These are phyloP conservation scores for Gracilinanus agilis DNA, from an alignment of 2,113 vertebrate genomes.

Conservation along the genomic window DNA sequence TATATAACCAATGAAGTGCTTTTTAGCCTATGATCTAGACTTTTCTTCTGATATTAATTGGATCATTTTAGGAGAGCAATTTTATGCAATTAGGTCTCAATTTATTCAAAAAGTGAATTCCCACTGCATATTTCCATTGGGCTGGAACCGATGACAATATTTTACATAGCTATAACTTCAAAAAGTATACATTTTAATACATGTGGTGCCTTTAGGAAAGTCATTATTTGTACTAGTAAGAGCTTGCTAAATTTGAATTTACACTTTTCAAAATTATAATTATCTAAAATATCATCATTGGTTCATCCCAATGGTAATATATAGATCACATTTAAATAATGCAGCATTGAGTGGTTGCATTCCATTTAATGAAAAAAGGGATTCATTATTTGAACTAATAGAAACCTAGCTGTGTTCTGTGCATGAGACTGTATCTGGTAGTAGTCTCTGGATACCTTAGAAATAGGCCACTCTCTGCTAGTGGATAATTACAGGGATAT, in stretches of 20 bases:
- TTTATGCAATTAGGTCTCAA: background rate
- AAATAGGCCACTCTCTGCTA: background rate
- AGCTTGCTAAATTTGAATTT: background rate
- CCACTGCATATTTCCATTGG: background rate
- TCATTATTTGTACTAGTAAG: background rate
- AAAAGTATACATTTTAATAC: background rate
- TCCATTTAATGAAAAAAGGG: background rate
- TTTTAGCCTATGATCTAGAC: slow-evolving; percentile 63
- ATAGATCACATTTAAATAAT: background rate
- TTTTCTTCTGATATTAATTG: slow-evolving; percentile 65
- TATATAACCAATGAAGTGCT: slow-evolving; percentile 64
- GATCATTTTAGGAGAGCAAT: slow-evolving; percentile 4
- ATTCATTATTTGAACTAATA: background rate
- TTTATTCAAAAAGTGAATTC: background rate
- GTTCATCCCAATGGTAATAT: background rate
- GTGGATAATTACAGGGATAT: background rate
- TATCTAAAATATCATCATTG: background rate
- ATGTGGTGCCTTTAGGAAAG: background rate
- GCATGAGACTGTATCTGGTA: background rate
- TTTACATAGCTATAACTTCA: background rate
- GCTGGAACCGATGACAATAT: background rate
- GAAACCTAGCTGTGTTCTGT: background rate
- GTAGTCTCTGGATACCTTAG: background rate
- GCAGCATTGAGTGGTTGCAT: background rate
- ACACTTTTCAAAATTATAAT: background rate